Base-by-base conservation (phyloP, 1,140 invertebrate species). In the Zaprionus kolodkinae region DNA sequence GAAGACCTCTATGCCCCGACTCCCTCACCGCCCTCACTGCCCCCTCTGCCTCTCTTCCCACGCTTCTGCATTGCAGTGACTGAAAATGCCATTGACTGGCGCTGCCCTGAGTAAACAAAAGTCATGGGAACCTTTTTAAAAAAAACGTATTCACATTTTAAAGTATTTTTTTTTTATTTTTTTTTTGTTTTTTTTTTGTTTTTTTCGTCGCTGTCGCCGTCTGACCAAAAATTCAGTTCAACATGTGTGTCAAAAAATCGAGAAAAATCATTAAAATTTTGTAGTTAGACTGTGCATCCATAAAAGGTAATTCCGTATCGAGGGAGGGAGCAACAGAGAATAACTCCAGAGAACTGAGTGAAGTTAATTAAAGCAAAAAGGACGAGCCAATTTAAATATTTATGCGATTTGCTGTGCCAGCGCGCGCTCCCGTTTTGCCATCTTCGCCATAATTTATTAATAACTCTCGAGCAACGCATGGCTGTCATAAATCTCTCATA, bases 401-500 rank as follows among this genome's bases (percentile, higher is more conserved):
- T 71, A 72, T 68, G 48, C 17, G 57, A 59, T 65, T 38, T 13
- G 54, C 68, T 57, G 21, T 54, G 78, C 38, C 50, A 27, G 52
- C 66, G 57, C 66, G 57, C 68, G 38, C 25, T 52, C 56, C 33
- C 50, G 33, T 59, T 43, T 57, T 64, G 60, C 48, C 40, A 52
- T 59, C 81, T 72, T 66, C 59, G 36, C 10, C 45, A 50, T 64
- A 62, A 87, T 83, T 86, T 90, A 91, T 86, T 88, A 81, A 89
- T 88, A 88, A 85, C 78, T 72, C 64, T 36, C 50, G 15, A 27
- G 69, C 17, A 81, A 70, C 75, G 78, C 59, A 85, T 81, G 85
- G 81, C 78, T 79, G 86, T 88, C 85, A 88, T 88, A 88, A 88
- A 88, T 88, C 85, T 88, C 73, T 88, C 76, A 89, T 81, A 82